These are phyloP conservation scores for Plectrocnemia conspersa DNA, from an alignment of 1,140 invertebrate genomes.

Conservation along the genomic window DNA sequence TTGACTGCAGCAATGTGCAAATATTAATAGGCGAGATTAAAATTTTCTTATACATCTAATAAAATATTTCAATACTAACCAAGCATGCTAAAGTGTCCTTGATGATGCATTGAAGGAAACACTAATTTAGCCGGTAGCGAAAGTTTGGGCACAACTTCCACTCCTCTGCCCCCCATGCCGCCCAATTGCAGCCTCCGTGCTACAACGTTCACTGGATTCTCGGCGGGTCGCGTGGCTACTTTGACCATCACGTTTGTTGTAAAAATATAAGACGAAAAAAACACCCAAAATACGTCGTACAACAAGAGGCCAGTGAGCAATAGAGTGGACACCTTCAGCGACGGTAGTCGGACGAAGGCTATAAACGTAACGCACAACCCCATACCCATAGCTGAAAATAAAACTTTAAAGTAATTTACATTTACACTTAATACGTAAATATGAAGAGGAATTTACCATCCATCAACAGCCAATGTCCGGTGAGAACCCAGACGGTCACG, in stretches of 20 bases:
- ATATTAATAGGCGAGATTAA: no score
- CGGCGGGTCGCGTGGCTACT: slow-evolving; percentile 78
- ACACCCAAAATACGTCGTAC: slow-evolving; percentile 98
- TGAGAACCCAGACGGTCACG: slow-evolving; percentile 94
- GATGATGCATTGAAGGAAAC: slow-evolving; percentile 93
- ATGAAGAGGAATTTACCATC: slow-evolving; percentile 62
- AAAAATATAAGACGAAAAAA: slow-evolving; percentile 97
- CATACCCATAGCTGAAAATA: slow-evolving; percentile 80
- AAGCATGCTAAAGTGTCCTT: slow-evolving; percentile 95
- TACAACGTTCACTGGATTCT: slow-evolving; percentile 93
- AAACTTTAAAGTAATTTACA: neutral
- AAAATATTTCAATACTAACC: slow-evolving; percentile 49
- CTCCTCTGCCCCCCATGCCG: slow-evolving; percentile 61
- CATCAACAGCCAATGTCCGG: slow-evolving; percentile 97
- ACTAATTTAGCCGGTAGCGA: slow-evolving; percentile 95
- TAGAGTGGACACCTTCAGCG: slow-evolving; percentile 93
- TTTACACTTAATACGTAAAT: neutral
- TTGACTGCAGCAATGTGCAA: no score
- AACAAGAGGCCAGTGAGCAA: slow-evolving; percentile 90
- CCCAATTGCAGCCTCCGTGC: slow-evolving; percentile 87
- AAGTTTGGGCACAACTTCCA: slow-evolving; percentile 84
- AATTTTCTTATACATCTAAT: no score
- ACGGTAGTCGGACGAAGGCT: slow-evolving; percentile 90
- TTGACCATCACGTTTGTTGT: slow-evolving; percentile 99
- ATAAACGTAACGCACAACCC: slow-evolving; percentile 96